phyloP scores from a whole-genome alignment of 2,888 invertebrate species.

The Cremastinae sp. region DNA sequence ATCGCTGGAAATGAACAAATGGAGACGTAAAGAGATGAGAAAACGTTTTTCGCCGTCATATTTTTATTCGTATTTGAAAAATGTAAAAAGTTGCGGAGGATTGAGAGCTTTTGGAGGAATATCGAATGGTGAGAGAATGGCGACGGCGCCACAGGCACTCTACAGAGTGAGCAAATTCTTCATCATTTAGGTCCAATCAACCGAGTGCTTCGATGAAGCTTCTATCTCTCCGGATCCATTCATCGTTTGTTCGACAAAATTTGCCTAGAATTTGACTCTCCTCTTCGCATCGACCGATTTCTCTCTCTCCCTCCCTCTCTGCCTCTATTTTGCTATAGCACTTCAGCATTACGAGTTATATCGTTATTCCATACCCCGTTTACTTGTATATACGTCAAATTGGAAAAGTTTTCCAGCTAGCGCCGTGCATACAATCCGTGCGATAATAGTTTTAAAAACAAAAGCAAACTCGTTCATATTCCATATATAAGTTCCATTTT shows the following conservation, averaged over 20 bases:
- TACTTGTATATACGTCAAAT: slow-evolving; percentile 27
- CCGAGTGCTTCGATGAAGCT: slow-evolving; percentile 47
- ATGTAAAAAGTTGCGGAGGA: not conserved
- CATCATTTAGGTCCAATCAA: slow-evolving; percentile 52
- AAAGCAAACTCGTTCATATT: slow-evolving; percentile 7
- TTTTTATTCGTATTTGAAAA: not conserved
- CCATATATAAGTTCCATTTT: not conserved
- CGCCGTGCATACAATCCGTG: not conserved
- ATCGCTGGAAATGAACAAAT: too few species aligned
- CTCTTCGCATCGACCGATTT: not conserved
- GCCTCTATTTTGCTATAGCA: not conserved
- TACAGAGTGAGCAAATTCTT: slow-evolving; percentile 46
- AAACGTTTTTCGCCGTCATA: not conserved
- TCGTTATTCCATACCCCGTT: slow-evolving; percentile 14
- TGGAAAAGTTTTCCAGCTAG: slow-evolving; percentile 40
- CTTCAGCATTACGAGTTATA: slow-evolving; percentile 20
- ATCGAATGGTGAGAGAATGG: slow-evolving; percentile 2
- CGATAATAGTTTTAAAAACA: slow-evolving; percentile 28
- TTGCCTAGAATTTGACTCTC: slow-evolving; percentile 41
- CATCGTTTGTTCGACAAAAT: slow-evolving; percentile 44
- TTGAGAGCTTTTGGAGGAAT: slow-evolving; percentile 14
- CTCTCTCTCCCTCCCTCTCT: not conserved
- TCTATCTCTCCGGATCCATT: slow-evolving; percentile 32
- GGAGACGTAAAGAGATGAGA: not conserved
- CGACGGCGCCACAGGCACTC: slow-evolving; percentile 39